These are phyloP conservation scores for Apamea epomidion DNA, from an alignment of 2,888 invertebrate species.

Conservation along the genomic window DNA sequence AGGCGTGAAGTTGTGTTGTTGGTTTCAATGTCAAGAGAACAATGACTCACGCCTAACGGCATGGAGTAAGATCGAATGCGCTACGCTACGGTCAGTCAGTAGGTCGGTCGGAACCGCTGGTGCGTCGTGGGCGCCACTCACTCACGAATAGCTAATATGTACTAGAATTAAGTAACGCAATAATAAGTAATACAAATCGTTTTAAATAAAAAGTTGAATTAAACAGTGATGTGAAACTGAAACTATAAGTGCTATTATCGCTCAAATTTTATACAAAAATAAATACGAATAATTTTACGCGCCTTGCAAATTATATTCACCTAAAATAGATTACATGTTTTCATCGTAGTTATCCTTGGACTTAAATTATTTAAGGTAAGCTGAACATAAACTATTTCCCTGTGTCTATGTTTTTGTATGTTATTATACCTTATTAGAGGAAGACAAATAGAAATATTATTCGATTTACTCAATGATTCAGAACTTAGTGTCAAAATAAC, in stretches of 20 bases:
- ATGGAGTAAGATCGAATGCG: conserved; percentile 72
- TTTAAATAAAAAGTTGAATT: conserved; percentile 67
- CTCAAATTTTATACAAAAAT: conserved; percentile 52
- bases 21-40: conserved; percentile 71
- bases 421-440: conserved; percentile 6
- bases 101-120: conserved; percentile 73
- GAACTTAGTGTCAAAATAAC: not conserved
- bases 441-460: not conserved
- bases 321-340: conserved; percentile 79
- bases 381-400: conserved; percentile 20
- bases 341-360: conserved; percentile 73
- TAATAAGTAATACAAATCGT: conserved; percentile 68
- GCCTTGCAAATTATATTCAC: conserved; percentile 78
- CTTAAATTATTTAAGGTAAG: conserved; percentile 78
- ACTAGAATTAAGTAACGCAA: conserved; percentile 70
- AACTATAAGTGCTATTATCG: conserved; percentile 63
- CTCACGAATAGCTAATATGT: conserved; percentile 73
- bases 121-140: conserved; percentile 53
- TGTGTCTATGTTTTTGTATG: not conserved
- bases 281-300: conserved; percentile 59
- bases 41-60: conserved; percentile 71
- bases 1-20: conserved; percentile 68
- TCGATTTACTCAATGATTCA: not conserved
- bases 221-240: conserved; percentile 80
- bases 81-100: conserved; percentile 72